These are phyloP conservation scores for Hephaestus fuliginosus DNA, from an alignment of 2,797 vertebrate species.

Conservation along the genomic window DNA sequence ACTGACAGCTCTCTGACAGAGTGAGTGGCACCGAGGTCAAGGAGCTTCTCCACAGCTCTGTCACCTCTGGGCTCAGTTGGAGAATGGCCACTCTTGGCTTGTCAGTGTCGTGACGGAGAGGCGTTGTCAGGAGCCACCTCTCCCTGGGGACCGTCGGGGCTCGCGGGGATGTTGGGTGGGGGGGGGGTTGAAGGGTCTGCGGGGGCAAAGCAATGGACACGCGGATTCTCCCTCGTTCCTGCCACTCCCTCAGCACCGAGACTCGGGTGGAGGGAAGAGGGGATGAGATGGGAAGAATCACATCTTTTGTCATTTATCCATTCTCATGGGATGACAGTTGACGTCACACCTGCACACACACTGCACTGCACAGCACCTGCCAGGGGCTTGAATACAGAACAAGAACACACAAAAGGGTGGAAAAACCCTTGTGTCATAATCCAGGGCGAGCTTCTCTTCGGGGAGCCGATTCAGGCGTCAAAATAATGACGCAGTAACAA, in stretches of 20 bases:
- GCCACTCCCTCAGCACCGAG: neutral
- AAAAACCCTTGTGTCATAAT: slow-evolving; percentile 22
- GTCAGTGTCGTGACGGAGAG: slow-evolving; percentile 66
- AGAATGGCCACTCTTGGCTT: slow-evolving; percentile 48
- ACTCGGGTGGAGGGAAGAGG: neutral
- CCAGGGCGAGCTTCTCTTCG: neutral
- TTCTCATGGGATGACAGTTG: slow-evolving; percentile 58
- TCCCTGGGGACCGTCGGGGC: slow-evolving; percentile 2
- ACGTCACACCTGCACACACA: slow-evolving; percentile 50
- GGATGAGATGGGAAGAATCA: slow-evolving; percentile 16
- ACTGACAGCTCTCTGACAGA: slow-evolving; percentile 67
- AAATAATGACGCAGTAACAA: neutral
- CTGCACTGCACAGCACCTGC: slow-evolving; percentile 22
- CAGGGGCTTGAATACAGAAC: slow-evolving; percentile 48
- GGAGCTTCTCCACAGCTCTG: slow-evolving; percentile 45
- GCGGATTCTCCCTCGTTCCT: slow-evolving; percentile 23
- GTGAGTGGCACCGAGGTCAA: slow-evolving; percentile 26
- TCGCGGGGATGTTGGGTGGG: slow-evolving; percentile 27
- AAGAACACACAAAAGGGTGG: slow-evolving; percentile 11
- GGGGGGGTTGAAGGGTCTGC: slow-evolving; percentile 9
- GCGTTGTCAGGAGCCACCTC: slow-evolving; percentile 25
- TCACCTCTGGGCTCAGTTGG: slow-evolving; percentile 57
- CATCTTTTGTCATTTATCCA: slow-evolving; percentile 59
- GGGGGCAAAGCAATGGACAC: slow-evolving; percentile 27
- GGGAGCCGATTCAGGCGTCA: neutral